Percentiles rank a stretch among this genome's conserved stretches.
Evolutionary conservation across 2,888 invertebrate species (phyloP).

Genomic region (Dexiosoma caninum): DNA sequence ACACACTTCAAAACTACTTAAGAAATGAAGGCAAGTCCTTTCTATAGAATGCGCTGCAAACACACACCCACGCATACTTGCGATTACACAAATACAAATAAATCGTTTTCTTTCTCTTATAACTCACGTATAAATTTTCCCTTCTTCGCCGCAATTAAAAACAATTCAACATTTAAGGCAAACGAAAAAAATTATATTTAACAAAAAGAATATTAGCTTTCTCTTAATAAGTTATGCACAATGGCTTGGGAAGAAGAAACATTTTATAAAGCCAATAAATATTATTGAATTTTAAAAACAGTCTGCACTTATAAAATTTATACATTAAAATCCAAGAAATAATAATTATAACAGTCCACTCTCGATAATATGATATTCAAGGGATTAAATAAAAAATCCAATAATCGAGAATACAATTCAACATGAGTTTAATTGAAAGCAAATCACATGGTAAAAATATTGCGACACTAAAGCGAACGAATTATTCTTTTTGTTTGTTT

Average conservation of each 20-base stretch:
- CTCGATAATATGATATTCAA: too few species aligned
- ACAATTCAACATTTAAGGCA: slow-evolving; percentile 48
- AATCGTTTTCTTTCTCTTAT: slow-evolving; percentile 1
- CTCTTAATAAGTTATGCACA: slow-evolving; percentile 12
- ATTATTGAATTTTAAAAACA: not conserved
- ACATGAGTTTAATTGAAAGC: too few species aligned
- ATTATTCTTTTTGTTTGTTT: too few species aligned
- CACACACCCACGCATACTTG: not conserved
- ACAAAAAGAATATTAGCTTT: slow-evolving; percentile 30
- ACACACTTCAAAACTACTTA: slow-evolving; percentile 36
- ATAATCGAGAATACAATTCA: too few species aligned
- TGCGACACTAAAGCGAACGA: too few species aligned
- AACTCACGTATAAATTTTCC: not conserved
- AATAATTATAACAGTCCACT: too few species aligned
- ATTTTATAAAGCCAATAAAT: not conserved
- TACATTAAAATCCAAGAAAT: too few species aligned
- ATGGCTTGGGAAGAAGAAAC: not conserved
- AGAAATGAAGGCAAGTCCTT: slow-evolving; percentile 29
- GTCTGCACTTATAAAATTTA: too few species aligned
- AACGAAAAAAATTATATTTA: not conserved
- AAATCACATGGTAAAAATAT: too few species aligned
- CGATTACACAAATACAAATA: slow-evolving; percentile 16
- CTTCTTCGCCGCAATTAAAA: slow-evolving; percentile 58
- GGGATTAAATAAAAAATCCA: too few species aligned
- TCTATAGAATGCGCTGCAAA: slow-evolving; percentile 4